Conservation (phyloP, 2,113 vertebrate species). For the Haemorhous mexicanus region DNA sequence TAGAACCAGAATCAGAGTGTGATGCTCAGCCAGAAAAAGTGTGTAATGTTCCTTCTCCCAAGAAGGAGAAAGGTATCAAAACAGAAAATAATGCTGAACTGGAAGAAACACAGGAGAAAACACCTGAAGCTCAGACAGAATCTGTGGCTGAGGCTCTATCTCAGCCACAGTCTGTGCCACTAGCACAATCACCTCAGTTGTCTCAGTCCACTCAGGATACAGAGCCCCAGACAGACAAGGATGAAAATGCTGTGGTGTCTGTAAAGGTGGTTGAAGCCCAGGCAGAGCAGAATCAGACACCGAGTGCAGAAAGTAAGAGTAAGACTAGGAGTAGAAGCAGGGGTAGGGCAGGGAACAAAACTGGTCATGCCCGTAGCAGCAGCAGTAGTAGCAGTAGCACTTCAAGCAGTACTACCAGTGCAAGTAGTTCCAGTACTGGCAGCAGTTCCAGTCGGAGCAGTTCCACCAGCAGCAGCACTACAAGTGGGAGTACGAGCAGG, state of each 20-base stretch:
- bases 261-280: conserved; percentile 65
- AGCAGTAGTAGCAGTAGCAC: conserved; percentile 79
- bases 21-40: conserved; percentile 70
- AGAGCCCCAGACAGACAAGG: conserved; percentile 69
- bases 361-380: conserved; percentile 76
- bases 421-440: conserved; percentile 79
- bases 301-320: conserved; percentile 53
- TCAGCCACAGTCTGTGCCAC: conserved; percentile 56
- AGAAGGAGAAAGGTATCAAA: conserved; percentile 66
- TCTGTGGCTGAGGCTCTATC: conserved; percentile 24
- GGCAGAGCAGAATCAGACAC: conserved; percentile 61
- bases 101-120: conserved; percentile 69
- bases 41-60: conserved; percentile 61
- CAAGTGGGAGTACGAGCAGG: conserved; percentile 83
- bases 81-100: conserved; percentile 67
- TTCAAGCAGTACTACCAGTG: conserved; percentile 76
- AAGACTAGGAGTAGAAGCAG: conserved; percentile 77
- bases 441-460: conserved; percentile 84
- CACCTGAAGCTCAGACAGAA: conserved; percentile 62
- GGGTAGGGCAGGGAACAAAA: conserved; percentile 78
- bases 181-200: conserved; percentile 60
- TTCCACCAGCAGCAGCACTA: conserved; percentile 82
- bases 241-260: conserved; percentile 57
- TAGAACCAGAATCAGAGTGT: conserved; percentile 71
- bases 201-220: conserved; percentile 67